A percentile compares a stretch with the other conserved stretches of the same genome.
These are phyloP conservation scores for Junonia oenone DNA, from an alignment of 2,888 invertebrate species.

Conservation along the genomic window DNA sequence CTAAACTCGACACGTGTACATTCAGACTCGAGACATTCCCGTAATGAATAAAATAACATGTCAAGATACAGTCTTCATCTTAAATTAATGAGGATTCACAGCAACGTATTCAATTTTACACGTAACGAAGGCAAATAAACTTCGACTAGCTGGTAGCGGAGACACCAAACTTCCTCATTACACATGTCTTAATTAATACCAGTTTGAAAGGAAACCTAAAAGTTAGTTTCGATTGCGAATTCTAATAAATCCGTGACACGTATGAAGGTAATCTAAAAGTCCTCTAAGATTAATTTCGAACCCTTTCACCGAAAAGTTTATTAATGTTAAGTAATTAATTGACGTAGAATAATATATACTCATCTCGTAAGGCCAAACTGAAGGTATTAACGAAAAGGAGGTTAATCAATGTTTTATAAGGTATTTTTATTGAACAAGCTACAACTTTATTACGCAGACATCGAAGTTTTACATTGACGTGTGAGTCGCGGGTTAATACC, in stretches of 20 bases:
- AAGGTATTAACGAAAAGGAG: not conserved
- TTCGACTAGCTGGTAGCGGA: constrained; percentile 39
- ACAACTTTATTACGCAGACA: not conserved
- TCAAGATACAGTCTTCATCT: constrained; percentile 73
- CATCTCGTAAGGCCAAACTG: not conserved
- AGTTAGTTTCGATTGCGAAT: constrained; percentile 60
- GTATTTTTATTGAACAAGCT: not conserved
- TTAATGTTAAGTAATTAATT: constrained; percentile 38
- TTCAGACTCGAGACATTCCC: constrained; percentile 54
- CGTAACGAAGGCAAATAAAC: constrained; percentile 70
- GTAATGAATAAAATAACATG: constrained; percentile 78
- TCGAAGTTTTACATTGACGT: not conserved
- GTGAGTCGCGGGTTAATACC: not conserved
- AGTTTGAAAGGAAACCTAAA: constrained; percentile 68
- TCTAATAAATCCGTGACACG: constrained; percentile 50
- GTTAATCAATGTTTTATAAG: not conserved
- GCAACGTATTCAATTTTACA: constrained; percentile 72
- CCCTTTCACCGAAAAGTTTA: constrained; percentile 51
- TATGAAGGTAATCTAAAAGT: constrained; percentile 42
- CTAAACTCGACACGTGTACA: constrained; percentile 61
- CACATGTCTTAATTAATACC: constrained; percentile 59
- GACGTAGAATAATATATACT: not conserved
- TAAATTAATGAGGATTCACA: constrained; percentile 75
- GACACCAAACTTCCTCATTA: constrained; percentile 53
- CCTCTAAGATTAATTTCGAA: constrained; percentile 46